Conservation (phyloP, 2,797 vertebrate species). For the Okamejei kenojei region DNA sequence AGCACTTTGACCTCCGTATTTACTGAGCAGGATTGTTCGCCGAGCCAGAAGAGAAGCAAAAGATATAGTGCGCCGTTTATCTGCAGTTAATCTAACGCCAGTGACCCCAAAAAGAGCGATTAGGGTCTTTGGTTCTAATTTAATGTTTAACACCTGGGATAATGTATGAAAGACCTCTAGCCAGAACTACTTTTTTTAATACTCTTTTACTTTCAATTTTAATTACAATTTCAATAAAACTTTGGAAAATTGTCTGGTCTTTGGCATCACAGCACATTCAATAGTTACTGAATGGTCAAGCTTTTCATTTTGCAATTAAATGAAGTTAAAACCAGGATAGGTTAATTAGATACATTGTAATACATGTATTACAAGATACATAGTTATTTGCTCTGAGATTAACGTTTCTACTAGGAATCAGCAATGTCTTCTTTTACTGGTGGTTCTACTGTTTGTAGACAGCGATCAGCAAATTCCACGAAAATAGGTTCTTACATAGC, state of each 20-base stretch:
- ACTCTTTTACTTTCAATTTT: not conserved
- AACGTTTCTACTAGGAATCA: not conserved
- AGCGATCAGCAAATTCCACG: slow-evolving; percentile 81
- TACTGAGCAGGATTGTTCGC: no score
- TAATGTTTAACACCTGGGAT: no score
- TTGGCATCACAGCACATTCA: not conserved
- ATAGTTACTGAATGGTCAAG: not conserved
- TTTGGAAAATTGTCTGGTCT: not conserved
- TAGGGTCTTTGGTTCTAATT: no score
- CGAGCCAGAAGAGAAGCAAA: no score
- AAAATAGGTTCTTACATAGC: slow-evolving; percentile 93
- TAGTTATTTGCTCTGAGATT: not conserved
- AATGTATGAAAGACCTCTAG: no score
- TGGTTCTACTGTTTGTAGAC: slow-evolving; percentile 68
- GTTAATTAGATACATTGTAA: not conserved
- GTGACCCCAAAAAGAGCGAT: no score
- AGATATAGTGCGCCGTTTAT: no score
- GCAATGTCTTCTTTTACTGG: slow-evolving; percentile 47
- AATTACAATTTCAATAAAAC: not conserved
- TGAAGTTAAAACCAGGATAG: not conserved
- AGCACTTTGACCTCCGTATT: no score
- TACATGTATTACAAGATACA: not conserved
- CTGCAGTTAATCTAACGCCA: no score
- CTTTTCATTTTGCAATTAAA: not conserved
- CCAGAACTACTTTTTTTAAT: no score